These are phyloP conservation scores for Sylvilagus floridanus DNA, from an alignment of 2,797 vertebrate genomes.

Conservation along the genomic window DNA sequence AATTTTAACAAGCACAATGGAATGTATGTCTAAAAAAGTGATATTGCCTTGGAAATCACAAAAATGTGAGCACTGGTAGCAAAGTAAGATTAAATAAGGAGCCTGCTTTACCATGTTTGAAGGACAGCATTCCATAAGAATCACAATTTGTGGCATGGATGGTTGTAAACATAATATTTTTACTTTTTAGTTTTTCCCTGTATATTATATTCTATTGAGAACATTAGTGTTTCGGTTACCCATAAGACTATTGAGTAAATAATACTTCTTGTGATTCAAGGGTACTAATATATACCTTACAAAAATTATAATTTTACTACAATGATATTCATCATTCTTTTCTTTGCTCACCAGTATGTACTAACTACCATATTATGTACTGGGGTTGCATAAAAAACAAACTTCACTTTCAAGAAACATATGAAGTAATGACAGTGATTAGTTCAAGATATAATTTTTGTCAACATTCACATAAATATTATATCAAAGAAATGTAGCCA, in stretches of 20 bases:
- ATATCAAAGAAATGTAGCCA: neutral
- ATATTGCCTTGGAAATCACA: neutral
- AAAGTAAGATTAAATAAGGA: neutral
- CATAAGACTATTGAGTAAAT: neutral
- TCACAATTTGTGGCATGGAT: neutral
- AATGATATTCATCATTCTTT: neutral
- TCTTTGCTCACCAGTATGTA: neutral
- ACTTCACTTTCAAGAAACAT: neutral
- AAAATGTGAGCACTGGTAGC: neutral
- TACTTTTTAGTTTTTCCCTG: conserved; percentile 3
- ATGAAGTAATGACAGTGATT: neutral
- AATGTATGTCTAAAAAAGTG: conserved; percentile 5
- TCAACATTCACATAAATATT: neutral
- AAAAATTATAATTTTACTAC: neutral
- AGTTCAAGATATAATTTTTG: neutral
- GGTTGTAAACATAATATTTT: neutral
- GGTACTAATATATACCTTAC: neutral
- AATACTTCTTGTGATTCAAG: neutral
- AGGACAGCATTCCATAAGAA: neutral
- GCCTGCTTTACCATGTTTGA: neutral
- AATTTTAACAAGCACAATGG: neutral
- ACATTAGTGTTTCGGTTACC: conserved; percentile 22
- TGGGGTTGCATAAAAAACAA: neutral
- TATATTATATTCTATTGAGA: neutral
- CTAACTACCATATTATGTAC: neutral